These are phyloP conservation scores for Hypanus sabinus DNA, from an alignment of 2,113 vertebrate genomes.

Conservation along the genomic window DNA sequence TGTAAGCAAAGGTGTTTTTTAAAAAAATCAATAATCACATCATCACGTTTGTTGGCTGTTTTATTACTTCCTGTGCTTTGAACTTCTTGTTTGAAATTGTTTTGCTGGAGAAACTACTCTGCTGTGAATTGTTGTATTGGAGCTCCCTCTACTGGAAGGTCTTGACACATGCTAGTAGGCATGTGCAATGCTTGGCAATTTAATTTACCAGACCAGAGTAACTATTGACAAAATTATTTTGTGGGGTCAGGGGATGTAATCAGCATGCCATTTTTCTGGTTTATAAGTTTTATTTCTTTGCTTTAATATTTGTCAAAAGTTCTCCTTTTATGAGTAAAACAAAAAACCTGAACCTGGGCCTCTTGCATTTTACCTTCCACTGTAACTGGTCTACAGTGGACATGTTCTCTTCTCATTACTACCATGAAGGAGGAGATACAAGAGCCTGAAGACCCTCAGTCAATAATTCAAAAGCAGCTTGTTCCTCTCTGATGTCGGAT, in stretches of 20 bases:
- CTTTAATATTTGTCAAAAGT: neutral
- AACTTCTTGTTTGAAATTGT: neutral
- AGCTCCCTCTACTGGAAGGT: conserved; percentile 2
- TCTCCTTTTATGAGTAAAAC: neutral
- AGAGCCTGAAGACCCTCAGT: no score
- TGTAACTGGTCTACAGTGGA: no score
- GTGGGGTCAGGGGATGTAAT: neutral
- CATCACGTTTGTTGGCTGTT: neutral
- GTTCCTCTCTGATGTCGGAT: no score
- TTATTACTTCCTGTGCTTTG: neutral
- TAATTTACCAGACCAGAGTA: neutral
- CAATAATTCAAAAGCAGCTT: no score
- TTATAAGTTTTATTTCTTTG: neutral
- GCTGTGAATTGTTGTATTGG: neutral
- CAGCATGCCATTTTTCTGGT: neutral
- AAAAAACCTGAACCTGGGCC: no score
- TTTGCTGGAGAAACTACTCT: neutral
- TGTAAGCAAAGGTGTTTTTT: neutral
- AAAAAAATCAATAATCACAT: neutral
- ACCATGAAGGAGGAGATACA: no score
- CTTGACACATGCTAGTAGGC: neutral
- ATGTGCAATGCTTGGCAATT: neutral
- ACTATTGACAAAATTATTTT: neutral
- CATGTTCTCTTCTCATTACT: no score
- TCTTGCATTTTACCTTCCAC: no score